Conservation (phyloP, 1,140 invertebrate genomes). For the Ostrea denselamellosa region DNA sequence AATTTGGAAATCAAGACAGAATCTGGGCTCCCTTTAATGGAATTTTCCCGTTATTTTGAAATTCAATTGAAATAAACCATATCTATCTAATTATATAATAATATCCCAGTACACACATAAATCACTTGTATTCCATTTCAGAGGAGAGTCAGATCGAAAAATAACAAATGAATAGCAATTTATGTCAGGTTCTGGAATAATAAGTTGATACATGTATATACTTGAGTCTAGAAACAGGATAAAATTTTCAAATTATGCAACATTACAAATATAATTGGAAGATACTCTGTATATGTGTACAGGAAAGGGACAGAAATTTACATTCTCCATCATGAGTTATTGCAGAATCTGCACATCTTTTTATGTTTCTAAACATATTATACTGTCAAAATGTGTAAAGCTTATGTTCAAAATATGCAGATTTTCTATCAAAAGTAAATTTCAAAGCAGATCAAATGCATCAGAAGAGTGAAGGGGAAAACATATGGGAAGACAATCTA, state of each 20-base stretch:
- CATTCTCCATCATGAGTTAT: not conserved
- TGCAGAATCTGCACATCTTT: not conserved
- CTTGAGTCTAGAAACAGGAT: constrained; percentile 1
- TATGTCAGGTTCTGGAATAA: constrained; percentile 28
- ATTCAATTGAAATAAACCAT: constrained; percentile 39
- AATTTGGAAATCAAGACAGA: constrained; percentile 33
- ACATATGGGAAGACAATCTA: constrained; percentile 2
- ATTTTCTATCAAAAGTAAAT: not conserved
- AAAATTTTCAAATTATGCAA: constrained; percentile 17
- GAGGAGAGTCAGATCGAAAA: constrained; percentile 31
- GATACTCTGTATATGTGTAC: not conserved
- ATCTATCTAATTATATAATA: constrained; percentile 35
- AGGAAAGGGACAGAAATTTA: not conserved
- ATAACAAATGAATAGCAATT: constrained; percentile 38
- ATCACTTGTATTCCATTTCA: constrained; percentile 30
- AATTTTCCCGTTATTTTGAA: constrained; percentile 29
- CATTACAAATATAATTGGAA: constrained; percentile 25
- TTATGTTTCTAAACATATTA: not conserved
- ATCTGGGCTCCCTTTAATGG: not conserved
- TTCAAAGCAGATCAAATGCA: not conserved
- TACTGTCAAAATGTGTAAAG: not conserved
- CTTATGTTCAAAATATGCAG: not conserved
- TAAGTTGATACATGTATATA: constrained; percentile 13
- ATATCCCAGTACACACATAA: not conserved
- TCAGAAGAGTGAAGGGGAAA: not conserved